Base-by-base conservation (phyloP, 64 coral and sea anemone genomes). In the Exaiptasia diaphana region DNA sequence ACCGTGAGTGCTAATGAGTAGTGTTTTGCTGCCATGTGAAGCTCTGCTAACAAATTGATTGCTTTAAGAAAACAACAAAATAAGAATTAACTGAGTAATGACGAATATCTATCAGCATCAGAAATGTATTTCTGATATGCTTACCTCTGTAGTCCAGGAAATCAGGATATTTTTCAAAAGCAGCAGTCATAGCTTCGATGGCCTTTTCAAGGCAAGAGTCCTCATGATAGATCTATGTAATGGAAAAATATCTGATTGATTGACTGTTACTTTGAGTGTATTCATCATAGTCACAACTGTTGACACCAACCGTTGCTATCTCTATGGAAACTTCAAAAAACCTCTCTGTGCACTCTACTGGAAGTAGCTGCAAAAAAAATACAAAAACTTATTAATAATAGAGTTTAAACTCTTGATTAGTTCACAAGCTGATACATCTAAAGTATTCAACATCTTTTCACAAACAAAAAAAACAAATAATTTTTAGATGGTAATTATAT, bases 221-320 rank as follows among this genome's bases (percentile, higher is more conserved):
- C 77, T 85, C 95, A 89, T 99, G 95, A 48, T 99, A 85, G 11
- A 99, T 85, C 95, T 93, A 48, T 20, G 15, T 60, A 30, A 21
- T 74, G 32, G 17, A 57, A 10, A 4, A 11, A 53, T 27, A 34
- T 30, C 5, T 31, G 34, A 48, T 63, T 7, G 25, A 35, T 5
- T 40, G 25, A 1, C 40, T n/a, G 12, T 10, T 0, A 67, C n/a
- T 45, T 42, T 13, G 29, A 23, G n/a, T 40, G 7, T 3, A 50
- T 54, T 21, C 10, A 57, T 43, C 20, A 4, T 20, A 50, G 25
- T 55, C 26, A 27, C 40, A 14, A 53, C 50, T 14, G 13, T 17
- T 45, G 15, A 25, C 36, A 26, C n/a, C 49, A 55, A 99, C 95
- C 70, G 60, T 82, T 68, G 95, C 90, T 39, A 99, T 75, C 11